Evolutionary conservation across 2,797 vertebrate genomes (phyloP), one percentile per base, ranked within the genome.

Genomic region (Phylloscopus collybita): DNA sequence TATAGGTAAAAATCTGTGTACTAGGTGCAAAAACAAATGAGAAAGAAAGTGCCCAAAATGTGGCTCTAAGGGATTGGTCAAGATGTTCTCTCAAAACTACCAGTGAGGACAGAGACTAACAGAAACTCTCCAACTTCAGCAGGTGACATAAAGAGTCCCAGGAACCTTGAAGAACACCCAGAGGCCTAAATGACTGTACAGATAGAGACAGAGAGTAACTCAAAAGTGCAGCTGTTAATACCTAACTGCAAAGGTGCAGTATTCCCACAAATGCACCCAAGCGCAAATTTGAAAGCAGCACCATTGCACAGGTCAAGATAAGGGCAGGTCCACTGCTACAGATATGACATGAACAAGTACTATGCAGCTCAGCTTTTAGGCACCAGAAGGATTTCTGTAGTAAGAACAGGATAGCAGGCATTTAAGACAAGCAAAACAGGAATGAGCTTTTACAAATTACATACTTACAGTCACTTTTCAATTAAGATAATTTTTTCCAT

Each of bases 191-290:
- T 22, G 53, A 89, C 74, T 1, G 8, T 61, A 69, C 42, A 80
- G 57, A 67, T 5, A 32, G 80, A 80, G 57, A 67, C 5, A 32
- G 80, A 71, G 73, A 70, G 36, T 11, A 85, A 88, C 42, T 84
- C 56, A 4, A 82, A 89, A 89, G 66, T 70, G 45, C 71, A 93
- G 84, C 59, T 74, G 61, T 93, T 94, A 92, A 91, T 91, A 71
- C 80, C 92, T 92, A 93, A 94, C 84, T 88, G 89, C 61, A 80
- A 71, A 88, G 71, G 71, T 53, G 84, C 53, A 27, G 57, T 83
- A 85, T 32, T 89, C 71, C 81, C 65, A 76, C 72, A 78, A 47
- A 85, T 4, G 79, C 84, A 91, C 38, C 82, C 80, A 80, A 87
- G 79, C 2, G 1, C 4, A 4, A 80, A 86, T 56, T 25, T 60